Evolutionary conservation across 1,140 invertebrate species (phyloP).

Genomic region (Philopotamus ludificatus): DNA sequence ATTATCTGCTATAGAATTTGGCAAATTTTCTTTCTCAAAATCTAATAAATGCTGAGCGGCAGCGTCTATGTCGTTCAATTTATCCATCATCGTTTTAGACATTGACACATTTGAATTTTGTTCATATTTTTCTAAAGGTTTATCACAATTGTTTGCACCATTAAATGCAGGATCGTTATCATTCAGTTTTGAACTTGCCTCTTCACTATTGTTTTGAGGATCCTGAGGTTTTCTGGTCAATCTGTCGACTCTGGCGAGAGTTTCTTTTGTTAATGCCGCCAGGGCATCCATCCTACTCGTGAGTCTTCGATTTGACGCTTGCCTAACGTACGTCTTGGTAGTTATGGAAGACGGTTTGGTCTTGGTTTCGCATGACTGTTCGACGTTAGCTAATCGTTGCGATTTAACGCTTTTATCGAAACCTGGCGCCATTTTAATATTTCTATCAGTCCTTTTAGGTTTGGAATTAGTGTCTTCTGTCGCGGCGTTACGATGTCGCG

Average conservation of each 20-base stretch:
- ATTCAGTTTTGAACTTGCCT: neutral
- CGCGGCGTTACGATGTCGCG: conserved; percentile 16
- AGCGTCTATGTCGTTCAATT: conserved; percentile 54
- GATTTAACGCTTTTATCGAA: conserved; percentile 18
- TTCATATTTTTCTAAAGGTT: neutral
- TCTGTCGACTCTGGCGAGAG: conserved; percentile 65
- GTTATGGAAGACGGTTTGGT: conserved; percentile 36
- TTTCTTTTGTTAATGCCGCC: conserved; percentile 65
- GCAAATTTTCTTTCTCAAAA: conserved; percentile 56
- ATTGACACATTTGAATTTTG: conserved; percentile 17
- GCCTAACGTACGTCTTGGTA: conserved; percentile 26
- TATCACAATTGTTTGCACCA: neutral
- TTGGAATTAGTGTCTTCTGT: neutral
- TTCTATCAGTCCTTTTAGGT: neutral
- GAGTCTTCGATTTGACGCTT: conserved; percentile 48
- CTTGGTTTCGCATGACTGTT: conserved; percentile 27
- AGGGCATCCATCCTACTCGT: conserved; percentile 63
- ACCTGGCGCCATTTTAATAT: conserved; percentile 26
- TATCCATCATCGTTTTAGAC: conserved; percentile 48
- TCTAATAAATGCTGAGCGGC: conserved; percentile 56
- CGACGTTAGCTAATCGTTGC: conserved; percentile 12
- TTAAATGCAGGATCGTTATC: neutral
- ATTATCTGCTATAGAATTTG: conserved; percentile 42
- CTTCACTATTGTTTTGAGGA: conserved; percentile 3
- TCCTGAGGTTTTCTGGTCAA: conserved; percentile 54